Evolutionary conservation across 2,113 vertebrate genomes (phyloP), one percentile per base, ranked within the genome.

Genomic region (Sinosuthora webbiana): DNA sequence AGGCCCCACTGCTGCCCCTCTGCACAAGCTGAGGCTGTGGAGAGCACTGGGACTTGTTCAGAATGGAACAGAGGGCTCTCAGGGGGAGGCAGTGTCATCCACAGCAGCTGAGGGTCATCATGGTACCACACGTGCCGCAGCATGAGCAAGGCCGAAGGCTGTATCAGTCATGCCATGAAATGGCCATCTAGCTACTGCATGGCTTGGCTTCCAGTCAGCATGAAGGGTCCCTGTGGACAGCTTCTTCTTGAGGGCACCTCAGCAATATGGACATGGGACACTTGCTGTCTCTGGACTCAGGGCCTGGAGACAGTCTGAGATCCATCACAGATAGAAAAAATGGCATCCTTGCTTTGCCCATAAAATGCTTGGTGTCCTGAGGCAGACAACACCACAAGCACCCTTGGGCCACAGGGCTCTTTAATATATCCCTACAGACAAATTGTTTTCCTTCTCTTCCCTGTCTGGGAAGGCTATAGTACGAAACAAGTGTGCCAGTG

Each of bases 61-160:
- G 60, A 90, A 55, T 6, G 13, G 37, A 77, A 3, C 12, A 41
- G 52, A 84, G 35, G 4, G 4, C 8, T 18, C 56, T 50, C 35
- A 16, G 8, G 14, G 19, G 21, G 23, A 47, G 21, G 6, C 47
- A 69, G 9, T 19, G 13, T 8, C 41, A 44, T 25, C 87, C 77
- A 52, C 62, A 53, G 49, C 33, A 67, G 28, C 73, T 62, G 50
- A 69, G 28, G 42, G 45, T 20, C 78, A 75, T 15, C 22, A 21
- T 0, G 1, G 23, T 39, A 53, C 9, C 37, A 22, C 41, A n/a
- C 0, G 0, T 42, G 31, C 23, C 3, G 2, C 11, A 30, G 28
- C 37, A 80, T 0, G 0, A 19, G 16, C 6, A 30, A 25, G 56
- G 23, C 21, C 0, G 0, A 33, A 44, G 70, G 17, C 39, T 85